Percentiles rank a stretch among this genome's conserved stretches.
phyloP scores from a whole-genome alignment of 64 coral and sea anemone genomes.

The Dendronephthya gigantea region DNA sequence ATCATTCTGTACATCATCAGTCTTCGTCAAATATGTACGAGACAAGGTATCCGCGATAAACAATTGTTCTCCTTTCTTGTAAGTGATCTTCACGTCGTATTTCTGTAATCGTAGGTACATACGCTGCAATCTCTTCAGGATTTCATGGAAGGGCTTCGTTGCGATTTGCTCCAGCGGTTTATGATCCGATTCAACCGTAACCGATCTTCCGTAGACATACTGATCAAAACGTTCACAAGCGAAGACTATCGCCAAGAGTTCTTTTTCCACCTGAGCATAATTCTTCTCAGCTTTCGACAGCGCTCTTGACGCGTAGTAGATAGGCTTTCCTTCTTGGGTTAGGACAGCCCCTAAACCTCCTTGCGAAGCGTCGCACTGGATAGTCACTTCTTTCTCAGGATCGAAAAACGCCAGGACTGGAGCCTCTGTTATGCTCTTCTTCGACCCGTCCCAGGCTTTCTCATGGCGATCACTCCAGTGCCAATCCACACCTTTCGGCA shows the following conservation, averaged over 20 bases:
- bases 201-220: background rate
- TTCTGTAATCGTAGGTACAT: too few species aligned
- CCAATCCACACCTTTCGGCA: conserved; percentile 37
- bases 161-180: background rate
- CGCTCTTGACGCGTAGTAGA: conserved; percentile 47
- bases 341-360: conserved; percentile 32
- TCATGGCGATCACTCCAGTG: too few species aligned
- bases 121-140: too few species aligned
- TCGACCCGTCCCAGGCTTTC: too few species aligned
- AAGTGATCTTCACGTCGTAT: too few species aligned
- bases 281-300: background rate
- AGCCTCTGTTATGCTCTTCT: too few species aligned
- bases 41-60: background rate
- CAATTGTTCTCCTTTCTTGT: too few species aligned
- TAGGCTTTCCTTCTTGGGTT: too few species aligned
- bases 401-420: conserved; percentile 41
- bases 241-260: background rate
- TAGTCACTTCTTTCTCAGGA: conserved; percentile 25
- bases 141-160: background rate
- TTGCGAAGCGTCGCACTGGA: conserved; percentile 34
- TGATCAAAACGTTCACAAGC: background rate
- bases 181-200: background rate
- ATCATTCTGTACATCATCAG: background rate
- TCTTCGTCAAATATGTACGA: background rate
- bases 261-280: background rate